Percentiles rank a stretch among this genome's conserved stretches.
Evolutionary conservation across 2,888 invertebrate species (phyloP).

Genomic region (Tridacna crocea): DNA sequence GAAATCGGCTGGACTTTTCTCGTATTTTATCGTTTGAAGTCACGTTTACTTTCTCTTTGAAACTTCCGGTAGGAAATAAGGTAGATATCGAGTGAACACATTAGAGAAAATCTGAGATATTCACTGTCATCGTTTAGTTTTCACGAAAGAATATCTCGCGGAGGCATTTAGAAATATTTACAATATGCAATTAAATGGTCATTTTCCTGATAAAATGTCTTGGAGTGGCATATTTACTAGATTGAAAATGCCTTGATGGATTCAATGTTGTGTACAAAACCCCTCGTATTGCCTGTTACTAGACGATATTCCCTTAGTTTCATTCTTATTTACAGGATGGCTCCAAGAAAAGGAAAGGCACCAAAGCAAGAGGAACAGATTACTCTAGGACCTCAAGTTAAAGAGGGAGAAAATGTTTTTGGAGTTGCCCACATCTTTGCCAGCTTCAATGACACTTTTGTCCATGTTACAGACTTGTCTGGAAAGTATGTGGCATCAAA

Average conservation of each 20-base stretch:
- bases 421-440: slow-evolving; percentile 99
- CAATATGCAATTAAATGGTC: too few relatives aligned
- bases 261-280: too few relatives aligned
- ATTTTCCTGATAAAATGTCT: too few relatives aligned
- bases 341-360: slow-evolving; percentile 98
- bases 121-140: too few relatives aligned
- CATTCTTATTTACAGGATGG: slow-evolving; percentile 87
- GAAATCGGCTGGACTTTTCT: not conserved
- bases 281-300: too few relatives aligned
- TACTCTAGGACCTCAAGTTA: slow-evolving; percentile 97
- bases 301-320: too few relatives aligned
- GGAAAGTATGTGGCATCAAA: slow-evolving; percentile 87
- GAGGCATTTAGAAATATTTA: too few relatives aligned
- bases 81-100: not conserved
- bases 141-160: too few relatives aligned
- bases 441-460: slow-evolving; percentile 99
- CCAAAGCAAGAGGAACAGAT: slow-evolving; percentile 97
- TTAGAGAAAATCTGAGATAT: too few relatives aligned
- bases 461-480: slow-evolving; percentile 99
- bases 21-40: slow-evolving; percentile 34
- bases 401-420: slow-evolving; percentile 98
- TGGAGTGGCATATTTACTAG: too few relatives aligned
- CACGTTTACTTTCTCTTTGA: slow-evolving; percentile 44
- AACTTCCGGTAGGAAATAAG: slow-evolving; percentile 26
- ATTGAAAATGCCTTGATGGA: too few relatives aligned